These are phyloP conservation scores for Isoperla grammatica DNA, from an alignment of 2,888 invertebrate species.

Conservation along the genomic window DNA sequence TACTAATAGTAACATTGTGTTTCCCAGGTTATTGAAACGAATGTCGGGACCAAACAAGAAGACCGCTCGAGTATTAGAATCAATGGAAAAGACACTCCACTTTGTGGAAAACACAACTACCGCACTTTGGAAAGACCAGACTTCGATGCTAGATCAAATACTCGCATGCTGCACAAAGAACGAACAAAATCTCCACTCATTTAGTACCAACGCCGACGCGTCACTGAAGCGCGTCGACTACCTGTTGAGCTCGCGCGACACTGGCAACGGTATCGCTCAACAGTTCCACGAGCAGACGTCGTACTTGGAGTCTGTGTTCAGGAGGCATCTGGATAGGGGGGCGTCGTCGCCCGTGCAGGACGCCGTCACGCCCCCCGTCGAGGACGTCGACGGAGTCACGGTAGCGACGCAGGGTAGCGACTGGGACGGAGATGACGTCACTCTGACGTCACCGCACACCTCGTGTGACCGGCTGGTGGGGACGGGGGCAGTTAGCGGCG, in stretches of 20 bases:
- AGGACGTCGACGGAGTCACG: neutral
- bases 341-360: conserved; percentile 17
- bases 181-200: conserved; percentile 39
- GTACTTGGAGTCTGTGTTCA: conserved; percentile 29
- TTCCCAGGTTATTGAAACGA: conserved; percentile 36
- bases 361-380: neutral
- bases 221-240: conserved; percentile 40
- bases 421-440: neutral
- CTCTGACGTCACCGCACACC: neutral
- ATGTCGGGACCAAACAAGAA: conserved; percentile 37
- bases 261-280: conserved; percentile 13
- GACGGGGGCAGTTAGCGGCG: conserved; percentile 41
- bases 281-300: conserved; percentile 31
- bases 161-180: conserved; percentile 38
- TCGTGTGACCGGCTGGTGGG: conserved; percentile 42
- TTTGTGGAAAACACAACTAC: conserved; percentile 39
- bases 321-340: conserved; percentile 23
- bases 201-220: conserved; percentile 40
- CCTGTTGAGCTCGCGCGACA: conserved; percentile 30
- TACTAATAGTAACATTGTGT: no score
- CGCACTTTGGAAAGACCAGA: conserved; percentile 35
- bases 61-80: conserved; percentile 39
- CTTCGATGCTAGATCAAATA: conserved; percentile 29
- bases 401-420: neutral
- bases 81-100: conserved; percentile 37